Percentiles rank a stretch among this genome's conserved stretches.
Conservation (phyloP, 2,797 vertebrate genomes). For the Pangasius krempfi region DNA sequence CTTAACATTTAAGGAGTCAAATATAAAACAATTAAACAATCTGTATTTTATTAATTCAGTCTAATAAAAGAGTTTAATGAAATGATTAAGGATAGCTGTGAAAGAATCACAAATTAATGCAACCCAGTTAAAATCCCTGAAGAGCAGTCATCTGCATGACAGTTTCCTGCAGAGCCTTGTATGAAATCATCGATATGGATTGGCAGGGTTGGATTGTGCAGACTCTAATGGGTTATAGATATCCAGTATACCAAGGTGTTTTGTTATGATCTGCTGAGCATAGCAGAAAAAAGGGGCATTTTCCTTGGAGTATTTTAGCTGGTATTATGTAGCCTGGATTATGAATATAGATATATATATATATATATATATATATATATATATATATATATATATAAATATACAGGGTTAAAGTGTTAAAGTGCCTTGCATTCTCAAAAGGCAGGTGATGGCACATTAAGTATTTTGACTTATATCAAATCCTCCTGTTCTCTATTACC, state of each 20-base stretch:
- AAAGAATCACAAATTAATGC: constrained; percentile 35
- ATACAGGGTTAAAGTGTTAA: constrained; percentile 2
- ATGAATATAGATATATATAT: background rate
- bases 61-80: constrained; percentile 5
- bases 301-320: background rate
- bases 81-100: constrained; percentile 11
- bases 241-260: constrained; percentile 13
- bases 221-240: constrained; percentile 38
- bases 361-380: background rate
- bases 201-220: constrained; percentile 37
- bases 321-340: background rate
- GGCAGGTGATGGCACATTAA: constrained; percentile 21
- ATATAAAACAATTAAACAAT: background rate
- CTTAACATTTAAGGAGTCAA: background rate
- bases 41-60: background rate
- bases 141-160: constrained; percentile 27
- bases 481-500: constrained; percentile 28
- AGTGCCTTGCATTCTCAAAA: background rate
- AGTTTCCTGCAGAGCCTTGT: constrained; percentile 38
- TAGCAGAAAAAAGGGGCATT: background rate
- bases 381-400: background rate
- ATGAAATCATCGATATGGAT: constrained; percentile 48
- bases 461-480: constrained; percentile 1
- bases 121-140: constrained; percentile 11
- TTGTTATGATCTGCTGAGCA: constrained; percentile 25